phyloP scores from a whole-genome alignment of 2,888 invertebrate genomes.

The Ischnura elegans region DNA sequence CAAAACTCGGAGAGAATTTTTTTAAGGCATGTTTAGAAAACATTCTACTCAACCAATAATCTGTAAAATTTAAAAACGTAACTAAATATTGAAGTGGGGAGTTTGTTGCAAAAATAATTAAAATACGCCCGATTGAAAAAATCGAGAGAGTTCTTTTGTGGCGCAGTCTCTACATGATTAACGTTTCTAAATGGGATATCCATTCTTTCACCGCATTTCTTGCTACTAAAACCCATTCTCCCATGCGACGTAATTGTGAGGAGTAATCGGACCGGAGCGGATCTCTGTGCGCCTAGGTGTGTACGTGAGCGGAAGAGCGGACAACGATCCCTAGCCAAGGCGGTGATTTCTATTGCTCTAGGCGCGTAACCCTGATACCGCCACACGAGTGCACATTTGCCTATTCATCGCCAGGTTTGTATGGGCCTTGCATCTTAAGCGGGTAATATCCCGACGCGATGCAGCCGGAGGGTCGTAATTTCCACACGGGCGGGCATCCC shows the following conservation, averaged over 20 bases:
- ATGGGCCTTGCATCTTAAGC: background rate
- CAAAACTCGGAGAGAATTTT: too few relatives aligned
- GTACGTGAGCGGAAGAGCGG: background rate
- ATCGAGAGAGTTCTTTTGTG: too few relatives aligned
- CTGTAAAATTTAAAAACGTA: too few relatives aligned
- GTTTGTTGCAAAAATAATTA: too few relatives aligned
- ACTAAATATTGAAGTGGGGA: too few relatives aligned
- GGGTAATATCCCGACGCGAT: background rate
- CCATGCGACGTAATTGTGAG: background rate
- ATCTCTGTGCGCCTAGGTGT: background rate
- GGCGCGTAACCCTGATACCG: background rate
- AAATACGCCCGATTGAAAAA: too few relatives aligned
- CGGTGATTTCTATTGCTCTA: background rate
- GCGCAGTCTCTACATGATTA: too few relatives aligned
- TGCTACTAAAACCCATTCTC: too few relatives aligned
- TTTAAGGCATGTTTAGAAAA: too few relatives aligned
- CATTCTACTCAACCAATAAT: too few relatives aligned
- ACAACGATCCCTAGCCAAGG: background rate
- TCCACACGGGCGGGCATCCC: background rate
- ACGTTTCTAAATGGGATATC: too few relatives aligned
- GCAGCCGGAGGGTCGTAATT: slow-evolving; percentile 5
- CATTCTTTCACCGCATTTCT: too few relatives aligned
- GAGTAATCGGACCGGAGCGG: background rate
- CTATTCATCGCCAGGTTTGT: slow-evolving; percentile 25
- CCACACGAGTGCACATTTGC: background rate